These are phyloP conservation scores for Zosterops japonicus DNA, from an alignment of 2,113 vertebrate species.

Conservation along the genomic window DNA sequence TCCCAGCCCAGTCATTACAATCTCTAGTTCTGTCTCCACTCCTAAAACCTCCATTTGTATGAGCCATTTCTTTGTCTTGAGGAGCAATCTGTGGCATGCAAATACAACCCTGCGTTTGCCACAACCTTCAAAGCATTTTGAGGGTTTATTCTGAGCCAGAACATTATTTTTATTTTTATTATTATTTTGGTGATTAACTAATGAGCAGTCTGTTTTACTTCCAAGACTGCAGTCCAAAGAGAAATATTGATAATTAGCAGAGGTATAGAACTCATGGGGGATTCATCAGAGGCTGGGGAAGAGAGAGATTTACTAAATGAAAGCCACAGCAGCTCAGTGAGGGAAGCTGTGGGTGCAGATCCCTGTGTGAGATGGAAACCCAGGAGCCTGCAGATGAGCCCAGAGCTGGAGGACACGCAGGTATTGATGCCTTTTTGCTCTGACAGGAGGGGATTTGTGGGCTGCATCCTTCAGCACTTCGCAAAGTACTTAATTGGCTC, in stretches of 20 bases:
- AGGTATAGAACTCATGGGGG: not conserved
- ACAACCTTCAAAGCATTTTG: not conserved
- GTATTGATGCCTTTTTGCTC: not conserved
- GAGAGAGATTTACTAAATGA: not conserved
- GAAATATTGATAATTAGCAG: constrained; percentile 51
- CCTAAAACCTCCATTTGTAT: not conserved
- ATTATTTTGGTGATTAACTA: constrained; percentile 39
- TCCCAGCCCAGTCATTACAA: not conserved
- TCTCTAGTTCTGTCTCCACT: not conserved
- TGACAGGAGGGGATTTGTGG: constrained; percentile 39
- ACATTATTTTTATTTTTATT: not conserved
- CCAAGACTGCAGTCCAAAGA: not conserved
- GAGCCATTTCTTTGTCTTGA: not conserved
- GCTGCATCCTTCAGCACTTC: constrained; percentile 33
- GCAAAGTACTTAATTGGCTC: constrained; percentile 54
- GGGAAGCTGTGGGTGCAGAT: not conserved
- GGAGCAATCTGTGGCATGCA: not conserved
- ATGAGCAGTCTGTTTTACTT: constrained; percentile 45
- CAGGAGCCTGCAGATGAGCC: not conserved
- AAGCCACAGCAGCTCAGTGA: not conserved
- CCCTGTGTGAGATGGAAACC: not conserved
- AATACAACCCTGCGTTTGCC: not conserved
- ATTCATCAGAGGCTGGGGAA: not conserved
- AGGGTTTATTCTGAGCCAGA: not conserved
- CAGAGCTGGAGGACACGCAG: rapidly evolving